Evolutionary conservation across 2,797 vertebrate genomes (phyloP), one percentile per base, ranked within the genome.

Genomic region (Sebastes itinus): DNA sequence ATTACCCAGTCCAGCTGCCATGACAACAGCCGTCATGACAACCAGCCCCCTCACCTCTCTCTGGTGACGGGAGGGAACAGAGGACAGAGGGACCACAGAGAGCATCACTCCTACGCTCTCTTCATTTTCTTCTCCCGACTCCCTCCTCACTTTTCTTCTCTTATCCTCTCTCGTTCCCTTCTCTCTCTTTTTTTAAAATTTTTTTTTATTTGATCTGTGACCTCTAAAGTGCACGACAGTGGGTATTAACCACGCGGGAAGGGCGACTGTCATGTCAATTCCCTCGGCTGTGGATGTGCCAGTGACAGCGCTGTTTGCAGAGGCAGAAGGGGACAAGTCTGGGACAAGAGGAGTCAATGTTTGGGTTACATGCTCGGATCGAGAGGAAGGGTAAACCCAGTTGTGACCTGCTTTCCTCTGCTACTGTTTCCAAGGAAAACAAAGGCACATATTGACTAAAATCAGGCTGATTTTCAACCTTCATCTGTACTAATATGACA

Each of bases 21-120:
- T 94, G 93, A 89, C 92, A 87, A 94, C 94, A 76, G 90, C 80
- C 59, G 88, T 82, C 93, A 94, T 92, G 92, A 91, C 93, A 91
- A 94, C 92, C 85, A 78, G 90, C 89, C 85, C 84, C 88, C 86
- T 94, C 78, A 88, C 88, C 90, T 91, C 85, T 88, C 77, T 70
- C 46, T 66, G 70, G 54, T 58, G 75, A 80, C 52, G 4, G 79
- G 60, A 80, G 82, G 65, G 61, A 82, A 76, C 46, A 65, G 81
- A 86, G 83, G 81, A 84, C 81, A 62, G 81, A 72, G 66, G 58
- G 79, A 87, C 84, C 84, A 73, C 79, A 68, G 83, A 92, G 72
- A 88, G 77, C 82, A 81, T 87, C 88, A n/a, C 78, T 83, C 42
- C 61, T 73, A 72, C 1, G 28, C 67, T 69, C 49, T 27, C 46